Conservation (phyloP, 2,113 vertebrate species). For the Paracanthobrama guichenoti region DNA sequence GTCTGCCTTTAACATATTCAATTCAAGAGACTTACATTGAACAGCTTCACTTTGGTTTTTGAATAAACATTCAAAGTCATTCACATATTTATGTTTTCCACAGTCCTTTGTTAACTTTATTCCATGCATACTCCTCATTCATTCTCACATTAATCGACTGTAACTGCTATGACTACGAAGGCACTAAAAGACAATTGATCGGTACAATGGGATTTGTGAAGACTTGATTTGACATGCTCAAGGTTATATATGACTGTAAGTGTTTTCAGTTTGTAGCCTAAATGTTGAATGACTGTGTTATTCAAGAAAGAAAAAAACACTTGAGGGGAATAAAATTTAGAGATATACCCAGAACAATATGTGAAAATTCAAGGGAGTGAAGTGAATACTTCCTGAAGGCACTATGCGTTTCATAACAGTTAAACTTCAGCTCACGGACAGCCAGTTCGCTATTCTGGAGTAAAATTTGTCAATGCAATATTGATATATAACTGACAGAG, state of each 20-base stretch:
- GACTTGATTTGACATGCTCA: background rate
- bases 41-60: too few relatives aligned
- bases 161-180: background rate
- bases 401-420: background rate
- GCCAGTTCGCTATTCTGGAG: background rate
- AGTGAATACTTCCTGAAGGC: slow-evolving; percentile 7
- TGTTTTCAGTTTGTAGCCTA: background rate
- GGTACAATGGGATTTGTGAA: background rate
- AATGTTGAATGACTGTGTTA: slow-evolving; percentile 16
- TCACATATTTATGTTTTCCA: background rate
- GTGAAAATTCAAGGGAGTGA: background rate
- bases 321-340: background rate
- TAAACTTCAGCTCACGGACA: slow-evolving; percentile 17
- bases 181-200: background rate
- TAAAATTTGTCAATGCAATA: slow-evolving; percentile 25
- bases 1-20: background rate
- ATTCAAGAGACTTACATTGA: background rate
- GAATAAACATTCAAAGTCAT: too few relatives aligned
- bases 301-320: background rate
- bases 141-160: background rate
- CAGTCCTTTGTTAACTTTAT: background rate
- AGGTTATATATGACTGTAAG: background rate
- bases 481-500: slow-evolving; percentile 29
- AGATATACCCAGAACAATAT: slow-evolving; percentile 9
- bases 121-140: background rate